Conservation (phyloP, 2,888 invertebrate species). For the Cylindroiulus punctatus region DNA sequence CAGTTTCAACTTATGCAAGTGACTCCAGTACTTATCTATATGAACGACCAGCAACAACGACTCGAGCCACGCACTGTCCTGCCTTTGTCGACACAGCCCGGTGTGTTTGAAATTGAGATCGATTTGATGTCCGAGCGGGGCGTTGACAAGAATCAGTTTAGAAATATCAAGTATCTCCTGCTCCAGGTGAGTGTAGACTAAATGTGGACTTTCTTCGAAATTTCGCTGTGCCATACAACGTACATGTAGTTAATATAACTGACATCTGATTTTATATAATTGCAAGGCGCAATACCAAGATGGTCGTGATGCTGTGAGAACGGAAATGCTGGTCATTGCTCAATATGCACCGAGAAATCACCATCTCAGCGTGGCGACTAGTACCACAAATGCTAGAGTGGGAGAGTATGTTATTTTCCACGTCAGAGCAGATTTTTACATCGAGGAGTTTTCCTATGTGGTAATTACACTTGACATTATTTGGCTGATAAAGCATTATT, state of each 20-base stretch:
- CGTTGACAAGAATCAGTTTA: constrained; percentile 60
- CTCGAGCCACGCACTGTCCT: constrained; percentile 73
- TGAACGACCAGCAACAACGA: constrained; percentile 73
- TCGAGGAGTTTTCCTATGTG: constrained; percentile 88
- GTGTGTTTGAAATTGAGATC: constrained; percentile 84
- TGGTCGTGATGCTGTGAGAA: constrained; percentile 73
- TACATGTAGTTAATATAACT: neutral
- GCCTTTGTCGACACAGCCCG: constrained; percentile 75
- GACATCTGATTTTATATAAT: neutral
- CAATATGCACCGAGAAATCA: constrained; percentile 85
- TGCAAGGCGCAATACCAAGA: constrained; percentile 74
- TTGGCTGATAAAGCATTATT: neutral
- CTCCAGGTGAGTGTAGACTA: constrained; percentile 57
- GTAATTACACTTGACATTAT: constrained; percentile 63
- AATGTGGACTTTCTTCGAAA: neutral
- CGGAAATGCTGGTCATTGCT: constrained; percentile 77
- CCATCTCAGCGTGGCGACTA: constrained; percentile 86
- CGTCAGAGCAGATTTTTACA: constrained; percentile 88
- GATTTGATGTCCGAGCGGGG: constrained; percentile 78
- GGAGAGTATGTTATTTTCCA: constrained; percentile 96
- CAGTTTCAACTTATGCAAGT: constrained; percentile 60
- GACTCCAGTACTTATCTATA: constrained; percentile 59
- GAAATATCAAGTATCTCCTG: constrained; percentile 59
- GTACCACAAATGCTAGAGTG: constrained; percentile 83
- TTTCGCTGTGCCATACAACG: neutral